Evolutionary conservation across 2,888 invertebrate species (phyloP), one percentile per base, ranked within the genome.

Genomic region (Bombylius discolor): DNA sequence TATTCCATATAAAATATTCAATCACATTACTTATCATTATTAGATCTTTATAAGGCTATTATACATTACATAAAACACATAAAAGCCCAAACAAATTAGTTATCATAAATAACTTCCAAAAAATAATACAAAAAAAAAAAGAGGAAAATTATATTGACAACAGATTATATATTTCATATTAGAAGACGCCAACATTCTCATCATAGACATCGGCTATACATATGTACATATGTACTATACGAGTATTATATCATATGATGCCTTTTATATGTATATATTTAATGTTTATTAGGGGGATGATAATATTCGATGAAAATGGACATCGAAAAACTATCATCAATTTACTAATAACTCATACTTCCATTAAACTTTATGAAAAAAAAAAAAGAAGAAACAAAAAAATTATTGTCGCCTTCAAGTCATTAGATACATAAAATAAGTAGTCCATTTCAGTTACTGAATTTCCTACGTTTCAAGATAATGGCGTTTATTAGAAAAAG

Each of bases 121-220:
- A 36, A 36, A 8, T 9, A 36, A 8, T 8, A 36, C 36, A 8
- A 36, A 36, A 8, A 36, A n/a, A 48, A 7, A 48, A 31, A 23
- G 12, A n/a, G 34, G 6, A 31, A n/a, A 32, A 48, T 56, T 51
- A 14, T 36, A 56, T 56, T 52, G 52, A 49, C 52, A 56, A 49
- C 56, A 55, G 56, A 56, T 56, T 56, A 56, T 56, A 52, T 49
- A 56, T 56, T 52, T 33, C 49, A 49, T 52, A 51, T 8, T 36
- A 49, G 42, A 39, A 39, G 48, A 33, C 54, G 14, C 42, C 47
- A 47, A 36, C 47, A 48, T 47, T 39, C 12, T 14, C 47, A 23
- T 14, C n/a, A 34, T 14, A 44, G 36, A 23, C 23, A 23, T 23
- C 23, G 23, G 23, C 3, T 23, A 23, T 23, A 23, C 23, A 23